A percentile compares a stretch with the other conserved stretches of the same genome.
Evolutionary conservation across 2,113 vertebrate species (phyloP).

Genomic region (Micromys minutus): DNA sequence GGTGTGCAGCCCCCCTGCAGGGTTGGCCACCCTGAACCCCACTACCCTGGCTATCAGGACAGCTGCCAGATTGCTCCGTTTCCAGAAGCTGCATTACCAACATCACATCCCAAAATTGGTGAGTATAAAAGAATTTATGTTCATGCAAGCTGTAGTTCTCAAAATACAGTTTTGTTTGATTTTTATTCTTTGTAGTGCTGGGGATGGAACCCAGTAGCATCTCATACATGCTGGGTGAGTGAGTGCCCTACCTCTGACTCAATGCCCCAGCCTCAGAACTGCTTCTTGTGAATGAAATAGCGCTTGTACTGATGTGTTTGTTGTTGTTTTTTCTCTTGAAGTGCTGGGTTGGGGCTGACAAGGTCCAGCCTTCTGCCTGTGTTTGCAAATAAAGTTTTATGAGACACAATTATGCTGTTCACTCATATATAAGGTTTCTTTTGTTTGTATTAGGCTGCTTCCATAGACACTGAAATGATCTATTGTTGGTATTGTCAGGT

Average conservation of each 20-base stretch:
- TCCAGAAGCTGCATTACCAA: slow-evolving; percentile 86
- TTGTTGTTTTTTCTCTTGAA: background rate
- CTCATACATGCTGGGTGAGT: background rate
- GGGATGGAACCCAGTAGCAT: background rate
- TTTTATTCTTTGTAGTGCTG: background rate
- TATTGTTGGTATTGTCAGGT: background rate
- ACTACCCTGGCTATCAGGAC: slow-evolving; percentile 87
- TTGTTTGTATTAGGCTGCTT: background rate
- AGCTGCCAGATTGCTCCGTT: slow-evolving; percentile 87
- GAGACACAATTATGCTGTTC: background rate
- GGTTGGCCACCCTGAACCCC: slow-evolving; percentile 85
- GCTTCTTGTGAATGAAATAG: accelerated
- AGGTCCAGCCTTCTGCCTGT: background rate
- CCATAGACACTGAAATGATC: background rate
- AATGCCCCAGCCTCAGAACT: background rate
- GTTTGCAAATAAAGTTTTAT: background rate
- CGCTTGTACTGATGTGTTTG: background rate
- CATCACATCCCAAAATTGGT: slow-evolving; percentile 87
- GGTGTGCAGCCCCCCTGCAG: slow-evolving; percentile 85
- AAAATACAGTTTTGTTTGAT: background rate
- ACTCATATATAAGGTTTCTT: background rate
- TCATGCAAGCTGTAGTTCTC: accelerated
- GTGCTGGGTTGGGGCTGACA: too few species aligned
- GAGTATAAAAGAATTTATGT: background rate
- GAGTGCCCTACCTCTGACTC: background rate